Conservation (phyloP, 92 coral and sea anemone species). For the Palythoa grandis region DNA sequence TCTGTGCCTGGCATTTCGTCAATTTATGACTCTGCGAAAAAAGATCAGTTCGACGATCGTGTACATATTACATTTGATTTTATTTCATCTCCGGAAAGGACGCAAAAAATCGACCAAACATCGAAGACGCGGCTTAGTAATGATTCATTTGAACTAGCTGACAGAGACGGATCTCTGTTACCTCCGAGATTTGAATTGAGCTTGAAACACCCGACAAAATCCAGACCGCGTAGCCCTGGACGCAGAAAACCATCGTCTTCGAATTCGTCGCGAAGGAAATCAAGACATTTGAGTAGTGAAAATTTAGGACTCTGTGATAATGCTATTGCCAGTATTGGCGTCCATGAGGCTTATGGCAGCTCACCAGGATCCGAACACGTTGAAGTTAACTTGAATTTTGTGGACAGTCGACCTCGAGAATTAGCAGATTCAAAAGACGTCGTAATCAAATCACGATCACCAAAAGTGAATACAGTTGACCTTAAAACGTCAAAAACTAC, state of each 20-base stretch:
- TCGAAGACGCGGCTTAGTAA: not conserved
- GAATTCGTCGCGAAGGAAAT: slow-evolving; percentile 56
- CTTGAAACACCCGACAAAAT: slow-evolving; percentile 77
- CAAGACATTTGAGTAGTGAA: slow-evolving; percentile 13
- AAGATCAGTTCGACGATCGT: not conserved
- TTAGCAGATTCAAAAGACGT: slow-evolving; percentile 15
- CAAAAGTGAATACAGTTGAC: slow-evolving; percentile 9
- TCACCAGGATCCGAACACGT: not conserved
- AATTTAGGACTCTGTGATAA: slow-evolving; percentile 34
- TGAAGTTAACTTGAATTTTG: not conserved
- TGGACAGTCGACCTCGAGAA: not conserved
- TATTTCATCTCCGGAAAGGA: not conserved
- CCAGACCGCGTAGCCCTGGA: slow-evolving; percentile 78
- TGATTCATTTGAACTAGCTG: slow-evolving; percentile 60
- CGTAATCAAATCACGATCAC: not conserved
- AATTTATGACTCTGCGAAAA: not conserved
- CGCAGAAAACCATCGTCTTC: slow-evolving; percentile 67
- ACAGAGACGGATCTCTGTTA: slow-evolving; percentile 61
- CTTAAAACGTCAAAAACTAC: not conserved
- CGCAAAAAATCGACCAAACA: not conserved
- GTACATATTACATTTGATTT: not conserved
- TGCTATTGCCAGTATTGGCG: slow-evolving; percentile 8
- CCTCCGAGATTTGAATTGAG: slow-evolving; percentile 56
- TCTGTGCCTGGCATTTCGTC: slow-evolving; percentile 69
- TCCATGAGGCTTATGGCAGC: slow-evolving; percentile 26